A percentile compares a stretch with the other conserved stretches of the same genome.
Evolutionary conservation across 2,113 vertebrate species (phyloP).

Genomic region (Felis chaus): DNA sequence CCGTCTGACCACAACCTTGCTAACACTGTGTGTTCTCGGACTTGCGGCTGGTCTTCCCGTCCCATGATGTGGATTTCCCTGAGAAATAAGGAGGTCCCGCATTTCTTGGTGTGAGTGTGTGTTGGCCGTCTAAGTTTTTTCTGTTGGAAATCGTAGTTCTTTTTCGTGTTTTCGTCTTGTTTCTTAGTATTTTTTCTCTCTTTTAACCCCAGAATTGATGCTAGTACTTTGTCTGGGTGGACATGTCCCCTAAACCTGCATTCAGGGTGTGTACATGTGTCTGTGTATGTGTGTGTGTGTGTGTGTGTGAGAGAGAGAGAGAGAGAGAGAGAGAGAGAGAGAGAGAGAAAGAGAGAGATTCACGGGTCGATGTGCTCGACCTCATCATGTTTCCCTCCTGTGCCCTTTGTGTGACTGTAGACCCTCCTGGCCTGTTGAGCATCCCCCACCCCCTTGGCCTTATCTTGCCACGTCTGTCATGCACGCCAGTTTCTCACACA

Average conservation of each 20-base stretch:
- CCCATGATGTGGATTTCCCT: not conserved
- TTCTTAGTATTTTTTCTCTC: not conserved
- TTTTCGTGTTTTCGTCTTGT: not conserved
- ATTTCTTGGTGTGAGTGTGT: not conserved
- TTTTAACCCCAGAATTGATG: not conserved
- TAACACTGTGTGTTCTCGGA: not conserved
- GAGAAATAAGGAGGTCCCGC: not conserved
- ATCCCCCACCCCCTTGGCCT: not conserved
- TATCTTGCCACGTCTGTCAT: not conserved
- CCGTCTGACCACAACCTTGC: not conserved
- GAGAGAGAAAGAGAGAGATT: too few relatives aligned
- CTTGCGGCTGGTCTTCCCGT: too few relatives aligned
- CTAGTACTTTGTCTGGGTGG: not conserved
- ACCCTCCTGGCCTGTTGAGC: too few relatives aligned
- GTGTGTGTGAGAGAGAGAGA: too few relatives aligned
- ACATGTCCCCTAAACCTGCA: too few relatives aligned
- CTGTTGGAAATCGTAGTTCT: not conserved
- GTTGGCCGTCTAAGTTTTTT: not conserved
- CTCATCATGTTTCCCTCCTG: not conserved
- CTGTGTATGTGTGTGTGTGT: not conserved
- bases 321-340: too few relatives aligned
- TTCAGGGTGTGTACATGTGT: too few relatives aligned
- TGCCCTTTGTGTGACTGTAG: not conserved
- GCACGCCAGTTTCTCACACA: not conserved
- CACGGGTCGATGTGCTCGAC: fast-evolving